phyloP scores from a whole-genome alignment of 2,113 vertebrate genomes.

The Syrrhaptes paradoxus region DNA sequence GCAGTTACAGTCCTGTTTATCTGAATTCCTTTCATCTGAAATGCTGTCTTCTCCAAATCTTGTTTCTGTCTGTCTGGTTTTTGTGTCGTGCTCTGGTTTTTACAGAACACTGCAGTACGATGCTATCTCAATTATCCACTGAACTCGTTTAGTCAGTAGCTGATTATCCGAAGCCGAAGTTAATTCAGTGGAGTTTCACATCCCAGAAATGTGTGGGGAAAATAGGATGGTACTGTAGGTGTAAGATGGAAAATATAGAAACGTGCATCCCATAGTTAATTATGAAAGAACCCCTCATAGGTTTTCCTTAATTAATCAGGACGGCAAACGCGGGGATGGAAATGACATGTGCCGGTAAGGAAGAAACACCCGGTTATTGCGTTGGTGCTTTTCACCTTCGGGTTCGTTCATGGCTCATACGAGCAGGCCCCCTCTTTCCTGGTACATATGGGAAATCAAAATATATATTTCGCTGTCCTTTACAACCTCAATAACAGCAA shows the following conservation, averaged over 20 bases:
- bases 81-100: background rate
- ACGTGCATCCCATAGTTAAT: background rate
- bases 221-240: background rate
- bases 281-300: background rate
- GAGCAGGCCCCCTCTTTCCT: background rate
- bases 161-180: background rate
- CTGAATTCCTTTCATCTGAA: conserved; percentile 49
- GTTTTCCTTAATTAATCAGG: conserved; percentile 6
- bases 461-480: background rate
- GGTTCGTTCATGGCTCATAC: background rate
- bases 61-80: background rate
- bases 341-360: background rate
- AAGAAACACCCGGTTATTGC: background rate
- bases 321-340: background rate
- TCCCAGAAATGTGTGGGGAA: background rate
- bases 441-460: background rate
- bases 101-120: background rate
- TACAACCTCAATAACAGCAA: background rate
- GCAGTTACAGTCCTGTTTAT: conserved; percentile 38
- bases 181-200: background rate
- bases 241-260: background rate
- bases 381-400: background rate
- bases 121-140: background rate
- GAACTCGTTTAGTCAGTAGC: background rate
- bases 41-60: conserved; percentile 15